phyloP scores from a whole-genome alignment of 35 echinoderm and acorn worm genomes.

The Stichopus chloronotus region DNA sequence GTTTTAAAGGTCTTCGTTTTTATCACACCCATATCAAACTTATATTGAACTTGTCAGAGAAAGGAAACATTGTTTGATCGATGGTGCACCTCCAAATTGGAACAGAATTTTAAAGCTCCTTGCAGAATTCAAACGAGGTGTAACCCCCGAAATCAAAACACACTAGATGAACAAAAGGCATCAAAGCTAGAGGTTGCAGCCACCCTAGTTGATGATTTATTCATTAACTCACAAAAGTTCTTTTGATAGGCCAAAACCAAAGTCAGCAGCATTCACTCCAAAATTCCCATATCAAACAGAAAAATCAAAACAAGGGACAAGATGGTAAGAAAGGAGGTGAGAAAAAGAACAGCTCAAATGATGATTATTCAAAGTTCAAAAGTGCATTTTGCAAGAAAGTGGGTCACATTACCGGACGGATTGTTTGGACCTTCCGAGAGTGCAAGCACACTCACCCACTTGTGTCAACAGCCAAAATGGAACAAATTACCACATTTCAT shows the following conservation, averaged over 20 bases:
- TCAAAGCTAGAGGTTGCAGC: conserved; percentile 18
- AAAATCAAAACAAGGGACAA: background rate
- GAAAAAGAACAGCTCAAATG: no score
- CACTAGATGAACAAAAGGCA: conserved; percentile 12
- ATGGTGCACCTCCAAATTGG: background rate
- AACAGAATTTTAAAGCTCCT: background rate
- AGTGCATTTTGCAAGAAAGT: conserved; percentile 33
- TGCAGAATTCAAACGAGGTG: conserved; percentile 32
- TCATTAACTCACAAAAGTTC: conserved; percentile 12
- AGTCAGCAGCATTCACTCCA: background rate
- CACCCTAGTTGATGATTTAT: conserved; percentile 23
- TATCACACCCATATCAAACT: background rate
- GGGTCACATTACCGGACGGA: background rate
- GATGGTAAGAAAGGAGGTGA: background rate
- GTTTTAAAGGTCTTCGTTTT: background rate
- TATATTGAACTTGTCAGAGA: background rate
- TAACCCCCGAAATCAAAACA: background rate
- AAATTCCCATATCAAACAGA: background rate
- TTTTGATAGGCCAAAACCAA: background rate
- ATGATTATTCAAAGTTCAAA: background rate
- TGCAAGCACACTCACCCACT: background rate
- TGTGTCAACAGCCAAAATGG: background rate
- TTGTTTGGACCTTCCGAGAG: background rate
- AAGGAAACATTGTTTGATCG: background rate
- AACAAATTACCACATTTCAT: background rate